Conservation (phyloP, 2,797 vertebrate species). For the Sebastes oblongus region DNA sequence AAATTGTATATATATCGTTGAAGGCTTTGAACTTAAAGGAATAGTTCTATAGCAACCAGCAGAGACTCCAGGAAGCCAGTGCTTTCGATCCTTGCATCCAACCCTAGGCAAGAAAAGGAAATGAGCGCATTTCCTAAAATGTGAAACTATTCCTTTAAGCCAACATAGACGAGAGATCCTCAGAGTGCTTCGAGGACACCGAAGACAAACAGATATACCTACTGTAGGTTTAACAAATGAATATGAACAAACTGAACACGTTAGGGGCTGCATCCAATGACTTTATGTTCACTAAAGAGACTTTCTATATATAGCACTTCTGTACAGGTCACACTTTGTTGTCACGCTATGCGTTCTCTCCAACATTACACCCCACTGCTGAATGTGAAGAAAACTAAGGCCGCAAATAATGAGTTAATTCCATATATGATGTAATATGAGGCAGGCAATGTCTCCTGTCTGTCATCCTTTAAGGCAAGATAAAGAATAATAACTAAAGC, state of each 20-base stretch:
- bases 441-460: background rate
- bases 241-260: conserved; percentile 9
- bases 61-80: background rate
- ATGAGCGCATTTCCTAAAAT: background rate
- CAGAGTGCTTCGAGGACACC: background rate
- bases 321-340: conserved; percentile 1
- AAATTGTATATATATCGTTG: background rate
- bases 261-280: background rate
- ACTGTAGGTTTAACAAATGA: background rate
- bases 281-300: conserved; percentile 18
- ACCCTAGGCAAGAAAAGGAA: background rate
- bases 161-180: background rate
- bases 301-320: conserved; percentile 62
- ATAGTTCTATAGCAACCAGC: background rate
- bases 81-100: background rate
- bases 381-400: background rate
- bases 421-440: background rate
- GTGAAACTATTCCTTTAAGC: background rate
- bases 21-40: background rate
- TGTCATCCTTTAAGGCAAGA: background rate
- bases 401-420: background rate
- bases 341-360: background rate
- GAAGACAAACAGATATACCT: background rate
- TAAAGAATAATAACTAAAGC: background rate
- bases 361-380: background rate